Conservation (phyloP, 1,140 invertebrate species). For the Lamellibrachia luymesi region DNA sequence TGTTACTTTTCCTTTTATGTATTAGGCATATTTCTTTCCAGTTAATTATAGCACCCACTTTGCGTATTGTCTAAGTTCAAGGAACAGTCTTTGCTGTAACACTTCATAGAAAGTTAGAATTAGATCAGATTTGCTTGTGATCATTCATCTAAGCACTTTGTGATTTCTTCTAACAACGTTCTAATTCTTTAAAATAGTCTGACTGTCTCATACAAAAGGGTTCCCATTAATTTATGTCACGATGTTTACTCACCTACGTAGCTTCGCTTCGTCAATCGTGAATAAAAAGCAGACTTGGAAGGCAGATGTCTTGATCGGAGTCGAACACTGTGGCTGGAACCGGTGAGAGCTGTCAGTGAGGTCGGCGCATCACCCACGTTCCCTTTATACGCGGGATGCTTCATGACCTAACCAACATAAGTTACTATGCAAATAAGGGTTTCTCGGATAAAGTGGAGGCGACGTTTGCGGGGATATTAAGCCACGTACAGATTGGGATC, state of each 20-base stretch:
- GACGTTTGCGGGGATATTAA: background rate
- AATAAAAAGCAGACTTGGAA: background rate
- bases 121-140: too few species aligned
- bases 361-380: background rate
- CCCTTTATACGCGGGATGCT: background rate
- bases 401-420: background rate
- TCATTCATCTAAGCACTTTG: too few species aligned
- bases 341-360: background rate
- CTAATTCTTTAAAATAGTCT: too few species aligned
- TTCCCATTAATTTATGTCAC: background rate
- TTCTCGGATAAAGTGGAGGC: constrained; percentile 3
- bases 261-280: background rate
- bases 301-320: background rate
- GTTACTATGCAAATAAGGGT: background rate
- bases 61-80: too few species aligned
- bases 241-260: background rate
- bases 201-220: background rate
- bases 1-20: too few species aligned
- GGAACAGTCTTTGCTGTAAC: too few species aligned
- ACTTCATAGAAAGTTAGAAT: too few species aligned
- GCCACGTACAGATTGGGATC: background rate
- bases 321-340: background rate
- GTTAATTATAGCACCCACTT: too few species aligned
- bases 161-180: too few species aligned
- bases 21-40: too few species aligned